Evolutionary conservation across 2,888 invertebrate species (phyloP), one percentile per base, ranked within the genome.

Genomic region (Pharmacophagus antenor): DNA sequence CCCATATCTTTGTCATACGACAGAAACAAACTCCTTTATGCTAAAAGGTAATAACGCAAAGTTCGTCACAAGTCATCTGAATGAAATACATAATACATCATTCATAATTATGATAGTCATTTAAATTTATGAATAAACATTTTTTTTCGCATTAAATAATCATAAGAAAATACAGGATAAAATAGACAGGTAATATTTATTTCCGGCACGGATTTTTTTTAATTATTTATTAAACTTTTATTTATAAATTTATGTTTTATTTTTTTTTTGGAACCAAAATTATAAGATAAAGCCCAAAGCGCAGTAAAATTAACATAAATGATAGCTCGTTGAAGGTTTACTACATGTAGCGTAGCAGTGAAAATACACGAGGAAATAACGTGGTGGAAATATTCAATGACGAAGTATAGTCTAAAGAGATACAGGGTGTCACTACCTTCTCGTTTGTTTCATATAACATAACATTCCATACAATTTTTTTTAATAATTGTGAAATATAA

Each of bases 361-460:
- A 31, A 20, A 23, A 47, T 15, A 46, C 42, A 61, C 41, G 17
- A 20, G 31, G 8, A 47, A 21, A 20, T 25, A 5, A 23, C 15
- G 44, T 41, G 51, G 51, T 56, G 52, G 18, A 52, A 49, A 52
- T 41, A 58, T 72, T 69, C 68, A 70, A 61, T 63, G 67, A 64
- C 57, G 62, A 71, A 70, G 65, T 67, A 69, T 79, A 80, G 76
- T 68, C 61, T 76, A 76, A 79, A 72, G 72, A 74, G 66, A 75
- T 76, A 80, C 85, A 85, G 85, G 80, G 80, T 85, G 85, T 84
- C 83, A 81, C 82, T 75, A 77, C 73, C 78, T 83, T 84, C 81
- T 77, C 73, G 69, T 68, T 70, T 63, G 25, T 52, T 62, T 57
- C 46, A 49, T 31, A 41, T 48, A 22, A 46, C n/a, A n/a, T n/a